Evolutionary conservation across 2,113 vertebrate genomes (phyloP).

Genomic region (Eidolon helvum): DNA sequence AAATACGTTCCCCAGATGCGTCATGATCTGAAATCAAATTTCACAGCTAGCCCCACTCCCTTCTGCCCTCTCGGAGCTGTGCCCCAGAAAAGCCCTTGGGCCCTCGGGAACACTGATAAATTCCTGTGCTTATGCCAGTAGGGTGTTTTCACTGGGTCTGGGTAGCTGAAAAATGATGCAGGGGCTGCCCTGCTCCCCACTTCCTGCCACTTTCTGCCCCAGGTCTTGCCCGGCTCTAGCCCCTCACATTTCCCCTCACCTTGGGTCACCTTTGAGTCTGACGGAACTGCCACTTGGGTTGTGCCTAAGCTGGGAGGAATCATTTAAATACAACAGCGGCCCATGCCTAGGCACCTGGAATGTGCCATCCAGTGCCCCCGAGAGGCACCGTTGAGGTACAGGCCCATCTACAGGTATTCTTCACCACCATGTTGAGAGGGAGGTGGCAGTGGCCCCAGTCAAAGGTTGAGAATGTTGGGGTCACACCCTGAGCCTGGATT

Average conservation of each 20-base stretch:
- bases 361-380: accelerated
- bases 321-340: accelerated
- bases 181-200: not conserved
- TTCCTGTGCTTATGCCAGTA: not conserved
- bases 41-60: not conserved
- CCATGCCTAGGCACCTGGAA: accelerated
- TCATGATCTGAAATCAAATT: not conserved
- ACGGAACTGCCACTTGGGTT: not conserved
- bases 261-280: not conserved
- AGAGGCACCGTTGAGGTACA: not conserved
- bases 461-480: not conserved
- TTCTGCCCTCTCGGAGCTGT: not conserved
- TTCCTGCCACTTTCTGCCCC: too few relatives aligned
- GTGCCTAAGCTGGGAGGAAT: not conserved
- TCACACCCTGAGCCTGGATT: not conserved
- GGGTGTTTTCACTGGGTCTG: too few relatives aligned
- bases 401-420: accelerated
- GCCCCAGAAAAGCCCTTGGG: not conserved
- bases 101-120: not conserved
- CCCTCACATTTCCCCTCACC: not conserved
- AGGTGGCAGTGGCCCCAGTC: accelerated
- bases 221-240: not conserved
- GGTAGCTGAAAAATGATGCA: not conserved
- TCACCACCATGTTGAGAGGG: not conserved
- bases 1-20: not conserved